Base-by-base conservation (phyloP, 2,888 invertebrate species). In the Melinaea marsaeus region DNA sequence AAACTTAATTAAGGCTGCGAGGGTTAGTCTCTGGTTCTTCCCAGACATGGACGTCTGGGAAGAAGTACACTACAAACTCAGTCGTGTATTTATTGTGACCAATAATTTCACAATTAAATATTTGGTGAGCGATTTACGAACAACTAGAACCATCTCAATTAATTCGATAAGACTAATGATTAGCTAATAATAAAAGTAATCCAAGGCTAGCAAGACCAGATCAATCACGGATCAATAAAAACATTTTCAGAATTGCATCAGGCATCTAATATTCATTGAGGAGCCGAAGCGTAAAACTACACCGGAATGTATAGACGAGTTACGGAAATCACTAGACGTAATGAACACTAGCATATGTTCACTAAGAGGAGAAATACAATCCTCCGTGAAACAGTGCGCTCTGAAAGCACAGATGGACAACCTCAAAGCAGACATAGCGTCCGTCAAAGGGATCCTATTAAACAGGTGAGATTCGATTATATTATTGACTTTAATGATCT, bases 401-500 rank as follows among this genome's bases (percentile, higher is more conserved):
- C 75, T 93, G 56, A 84, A 92, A 62, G 90, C 92, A n/a, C 93
- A 95, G 74, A 84, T 95, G 9, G 92, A 92, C 69, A 93, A 92
- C 61, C 88, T 95, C 65, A 94, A 95, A 78, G 90, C 92, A 59
- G 95, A 95, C 74, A 85, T 95, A 48, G 91, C 94, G 0, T 93
- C 94, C 13, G 94, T 95, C 33, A 95, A 95, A 82, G 95, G 95
- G 61, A 92, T 95, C 60, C 80, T 95, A 56, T 85, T 95, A 32
- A 94, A 93, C 85, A 93, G 94, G 94, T 94, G 76, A 75, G 76
- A 9, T 42, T 42, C 11, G 3, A 9, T 42, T 9, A 42, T 9
- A 42, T 3, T 42, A 42, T 42, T 9, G 7, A 42, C 3, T 42
- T 3, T 42, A 42, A 42, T 42, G 42, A 42, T 9, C 6, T 9